Conservation (phyloP, 2,113 vertebrate species). For the Heterochromis multidens region DNA sequence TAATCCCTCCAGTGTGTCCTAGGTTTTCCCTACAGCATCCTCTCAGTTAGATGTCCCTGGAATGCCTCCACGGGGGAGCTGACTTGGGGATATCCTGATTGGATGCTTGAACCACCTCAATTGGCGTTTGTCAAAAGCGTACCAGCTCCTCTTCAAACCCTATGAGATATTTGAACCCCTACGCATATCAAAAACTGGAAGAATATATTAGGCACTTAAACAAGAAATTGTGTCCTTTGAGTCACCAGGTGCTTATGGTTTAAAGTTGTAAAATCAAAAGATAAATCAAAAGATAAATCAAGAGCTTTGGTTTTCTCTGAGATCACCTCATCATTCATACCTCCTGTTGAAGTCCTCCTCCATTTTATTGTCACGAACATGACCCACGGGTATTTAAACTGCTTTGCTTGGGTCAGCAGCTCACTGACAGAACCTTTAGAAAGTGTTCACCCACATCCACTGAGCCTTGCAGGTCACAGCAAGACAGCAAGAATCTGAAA, state of each 20-base stretch:
- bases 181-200: neutral
- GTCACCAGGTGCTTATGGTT: neutral
- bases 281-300: neutral
- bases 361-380: neutral
- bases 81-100: neutral
- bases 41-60: neutral
- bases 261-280: neutral
- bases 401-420: neutral
- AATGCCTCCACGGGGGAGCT: constrained; percentile 30
- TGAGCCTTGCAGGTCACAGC: neutral
- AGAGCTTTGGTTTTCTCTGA: neutral
- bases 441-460: neutral
- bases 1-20: constrained; percentile 36
- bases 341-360: neutral
- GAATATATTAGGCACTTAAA: neutral
- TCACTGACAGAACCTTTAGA: neutral
- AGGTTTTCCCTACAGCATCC: neutral
- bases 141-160: neutral
- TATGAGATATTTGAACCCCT: neutral
- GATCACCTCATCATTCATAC: neutral
- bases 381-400: neutral
- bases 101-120: neutral
- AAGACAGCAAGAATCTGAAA: neutral
- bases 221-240: neutral
- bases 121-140: neutral